Conservation (phyloP, 1,140 invertebrate genomes). For the Camponotus pennsylvanicus region DNA sequence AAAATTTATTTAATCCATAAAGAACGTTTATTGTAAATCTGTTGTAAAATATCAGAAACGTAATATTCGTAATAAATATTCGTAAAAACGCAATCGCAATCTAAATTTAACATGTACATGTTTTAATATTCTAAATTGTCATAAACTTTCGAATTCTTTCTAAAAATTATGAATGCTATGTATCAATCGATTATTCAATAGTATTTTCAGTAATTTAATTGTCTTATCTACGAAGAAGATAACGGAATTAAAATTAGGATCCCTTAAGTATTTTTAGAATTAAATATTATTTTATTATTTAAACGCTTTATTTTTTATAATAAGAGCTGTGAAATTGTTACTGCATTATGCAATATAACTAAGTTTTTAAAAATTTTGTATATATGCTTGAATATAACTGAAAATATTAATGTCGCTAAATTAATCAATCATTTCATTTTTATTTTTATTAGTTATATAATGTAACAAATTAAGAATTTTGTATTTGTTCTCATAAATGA, state of each 20-base stretch:
- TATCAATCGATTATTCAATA: constrained; percentile 46
- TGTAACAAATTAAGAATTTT: no score
- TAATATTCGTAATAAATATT: neutral
- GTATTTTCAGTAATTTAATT: constrained; percentile 37
- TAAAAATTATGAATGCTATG: neutral
- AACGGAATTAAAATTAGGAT: constrained; percentile 1
- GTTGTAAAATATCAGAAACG: constrained; percentile 39
- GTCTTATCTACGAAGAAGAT: constrained; percentile 35
- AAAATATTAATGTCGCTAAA: no score
- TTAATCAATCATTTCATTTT: no score
- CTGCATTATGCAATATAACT: no score
- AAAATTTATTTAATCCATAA: neutral
- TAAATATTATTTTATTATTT: no score
- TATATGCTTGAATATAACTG: no score
- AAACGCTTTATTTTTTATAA: no score
- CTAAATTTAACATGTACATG: constrained; percentile 56
- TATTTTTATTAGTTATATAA: no score
- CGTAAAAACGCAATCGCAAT: constrained; percentile 55
- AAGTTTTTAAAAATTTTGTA: no score
- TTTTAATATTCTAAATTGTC: constrained; percentile 53
- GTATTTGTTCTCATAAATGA: no score
- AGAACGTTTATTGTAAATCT: constrained; percentile 27
- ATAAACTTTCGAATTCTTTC: constrained; percentile 16
- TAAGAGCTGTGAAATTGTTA: no score
- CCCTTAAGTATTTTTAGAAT: neutral